Evolutionary conservation across 2,113 vertebrate genomes (phyloP).

Genomic region (Toxostoma redivivum): DNA sequence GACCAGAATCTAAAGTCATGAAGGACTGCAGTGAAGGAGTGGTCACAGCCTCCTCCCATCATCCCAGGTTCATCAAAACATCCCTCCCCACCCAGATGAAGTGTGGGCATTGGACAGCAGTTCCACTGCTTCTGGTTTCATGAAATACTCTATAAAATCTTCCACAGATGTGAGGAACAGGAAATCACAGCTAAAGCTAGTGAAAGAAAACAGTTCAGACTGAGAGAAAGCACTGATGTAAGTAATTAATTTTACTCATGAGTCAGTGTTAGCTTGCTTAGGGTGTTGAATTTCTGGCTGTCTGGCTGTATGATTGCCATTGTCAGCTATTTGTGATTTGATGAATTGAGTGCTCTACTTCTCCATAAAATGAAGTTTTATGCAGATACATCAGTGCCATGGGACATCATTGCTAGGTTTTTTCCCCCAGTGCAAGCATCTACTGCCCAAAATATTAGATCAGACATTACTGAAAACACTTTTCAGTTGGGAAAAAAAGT

Average conservation of each 20-base stretch:
- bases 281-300: not conserved
- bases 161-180: not conserved
- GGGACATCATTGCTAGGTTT: not conserved
- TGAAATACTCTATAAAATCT: not conserved
- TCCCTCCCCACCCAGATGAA: not conserved
- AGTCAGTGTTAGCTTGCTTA: not conserved
- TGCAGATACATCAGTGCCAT: not conserved
- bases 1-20: conserved; percentile 32
- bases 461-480: not conserved
- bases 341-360: not conserved
- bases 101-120: not conserved
- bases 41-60: not conserved
- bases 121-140: not conserved
- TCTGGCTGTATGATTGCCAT: not conserved
- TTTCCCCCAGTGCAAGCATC: not conserved
- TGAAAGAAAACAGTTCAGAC: not conserved
- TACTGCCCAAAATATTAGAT: not conserved
- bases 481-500: not conserved
- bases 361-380: not conserved
- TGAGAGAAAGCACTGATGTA: not conserved
- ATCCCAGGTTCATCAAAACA: not conserved
- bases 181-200: not conserved
- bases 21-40: not conserved
- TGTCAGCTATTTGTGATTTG: conserved; percentile 6
- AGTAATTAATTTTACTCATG: not conserved